These are phyloP conservation scores for Crocodylus rhombifer DNA, from an alignment of 2,797 vertebrate genomes.

Conservation along the genomic window DNA sequence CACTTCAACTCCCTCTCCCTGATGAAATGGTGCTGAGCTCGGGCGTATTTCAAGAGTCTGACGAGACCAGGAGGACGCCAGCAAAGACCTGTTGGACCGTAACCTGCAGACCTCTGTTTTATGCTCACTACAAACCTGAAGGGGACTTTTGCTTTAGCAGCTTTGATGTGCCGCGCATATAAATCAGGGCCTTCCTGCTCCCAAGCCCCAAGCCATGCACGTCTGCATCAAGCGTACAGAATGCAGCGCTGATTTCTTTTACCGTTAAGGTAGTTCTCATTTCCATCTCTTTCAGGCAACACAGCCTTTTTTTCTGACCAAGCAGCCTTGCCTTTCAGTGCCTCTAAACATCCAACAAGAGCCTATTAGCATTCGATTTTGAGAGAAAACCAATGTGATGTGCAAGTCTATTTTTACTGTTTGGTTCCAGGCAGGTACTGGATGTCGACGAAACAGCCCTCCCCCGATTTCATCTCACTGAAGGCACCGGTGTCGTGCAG, in stretches of 20 bases:
- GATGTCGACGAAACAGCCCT: background rate
- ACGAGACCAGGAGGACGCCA: background rate
- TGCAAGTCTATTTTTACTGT: background rate
- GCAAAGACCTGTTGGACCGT: background rate
- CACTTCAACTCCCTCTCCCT: too few species aligned
- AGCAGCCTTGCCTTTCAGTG: background rate
- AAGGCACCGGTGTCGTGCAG: background rate
- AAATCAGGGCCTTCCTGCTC: background rate
- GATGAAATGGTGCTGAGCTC: too few species aligned
- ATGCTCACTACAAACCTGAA: background rate
- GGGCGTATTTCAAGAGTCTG: background rate
- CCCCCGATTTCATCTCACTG: background rate
- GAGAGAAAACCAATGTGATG: background rate
- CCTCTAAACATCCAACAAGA: background rate
- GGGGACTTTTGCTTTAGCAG: background rate
- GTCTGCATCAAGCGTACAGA: background rate
- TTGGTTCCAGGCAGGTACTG: background rate
- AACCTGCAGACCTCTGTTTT: background rate
- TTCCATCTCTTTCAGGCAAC: background rate
- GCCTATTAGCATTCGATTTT: background rate
- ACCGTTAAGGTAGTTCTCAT: background rate
- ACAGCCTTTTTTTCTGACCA: background rate
- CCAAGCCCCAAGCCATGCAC: too few species aligned
- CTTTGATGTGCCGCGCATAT: background rate
- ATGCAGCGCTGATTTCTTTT: background rate